These are phyloP conservation scores for Paramisgurnus dabryanus DNA, from an alignment of 2,113 vertebrate genomes.

Conservation along the genomic window DNA sequence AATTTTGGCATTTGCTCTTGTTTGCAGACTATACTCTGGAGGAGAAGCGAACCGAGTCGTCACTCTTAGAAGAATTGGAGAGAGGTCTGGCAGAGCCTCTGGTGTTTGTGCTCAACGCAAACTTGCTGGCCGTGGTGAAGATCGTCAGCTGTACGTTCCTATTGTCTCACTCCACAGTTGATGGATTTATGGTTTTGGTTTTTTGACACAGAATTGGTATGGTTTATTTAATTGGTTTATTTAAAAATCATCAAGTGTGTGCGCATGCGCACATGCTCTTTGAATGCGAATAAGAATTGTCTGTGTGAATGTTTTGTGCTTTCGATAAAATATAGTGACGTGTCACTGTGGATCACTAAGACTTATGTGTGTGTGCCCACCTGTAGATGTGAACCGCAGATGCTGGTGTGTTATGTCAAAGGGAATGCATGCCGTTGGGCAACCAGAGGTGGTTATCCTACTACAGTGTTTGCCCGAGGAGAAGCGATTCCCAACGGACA, in stretches of 20 bases:
- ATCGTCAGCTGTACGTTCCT: slow-evolving; percentile 83
- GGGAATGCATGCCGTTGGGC: slow-evolving; percentile 90
- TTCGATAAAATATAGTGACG: not conserved
- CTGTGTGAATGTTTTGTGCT: not conserved
- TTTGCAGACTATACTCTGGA: slow-evolving; percentile 92
- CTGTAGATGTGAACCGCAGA: slow-evolving; percentile 85
- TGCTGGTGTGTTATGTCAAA: slow-evolving; percentile 96
- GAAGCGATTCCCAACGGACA: slow-evolving; percentile 87
- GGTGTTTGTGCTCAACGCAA: slow-evolving; percentile 94
- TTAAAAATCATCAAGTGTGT: not conserved
- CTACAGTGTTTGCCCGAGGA: slow-evolving; percentile 87
- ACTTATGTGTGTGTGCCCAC: slow-evolving; percentile 68
- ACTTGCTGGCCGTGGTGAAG: slow-evolving; percentile 92
- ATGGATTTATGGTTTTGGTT: slow-evolving; percentile 3
- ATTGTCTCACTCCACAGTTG: slow-evolving; percentile 1
- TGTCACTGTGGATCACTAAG: not conserved
- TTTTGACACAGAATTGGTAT: slow-evolving; percentile 25
- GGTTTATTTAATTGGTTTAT: not conserved
- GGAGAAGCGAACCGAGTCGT: slow-evolving; percentile 90
- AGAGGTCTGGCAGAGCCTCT: slow-evolving; percentile 76
- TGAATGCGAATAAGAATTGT: not conserved
- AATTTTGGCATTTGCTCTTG: slow-evolving; percentile 4
- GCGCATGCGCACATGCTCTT: not conserved
- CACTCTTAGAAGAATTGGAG: slow-evolving; percentile 90
- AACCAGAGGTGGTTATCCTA: slow-evolving; percentile 91